phyloP scores from a whole-genome alignment of 2,888 invertebrate species.

The Dicycla oo region DNA sequence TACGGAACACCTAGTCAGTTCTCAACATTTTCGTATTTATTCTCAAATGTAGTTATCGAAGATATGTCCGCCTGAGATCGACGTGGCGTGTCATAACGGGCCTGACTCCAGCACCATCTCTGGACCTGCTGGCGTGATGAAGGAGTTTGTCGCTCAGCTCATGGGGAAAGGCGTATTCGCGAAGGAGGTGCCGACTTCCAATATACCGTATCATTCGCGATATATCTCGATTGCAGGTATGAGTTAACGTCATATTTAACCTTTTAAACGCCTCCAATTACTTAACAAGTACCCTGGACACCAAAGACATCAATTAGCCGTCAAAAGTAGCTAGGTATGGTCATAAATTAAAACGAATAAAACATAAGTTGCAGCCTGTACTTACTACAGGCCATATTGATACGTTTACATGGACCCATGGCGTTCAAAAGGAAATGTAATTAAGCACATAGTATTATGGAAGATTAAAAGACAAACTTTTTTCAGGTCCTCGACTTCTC shows the following conservation, averaged over 20 bases:
- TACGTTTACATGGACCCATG: too few relatives aligned
- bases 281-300: too few relatives aligned
- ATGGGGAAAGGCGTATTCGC: conserved; percentile 79
- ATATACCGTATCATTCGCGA: conserved; percentile 96
- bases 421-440: not conserved
- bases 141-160: conserved; percentile 89
- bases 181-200: conserved; percentile 91
- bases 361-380: not conserved
- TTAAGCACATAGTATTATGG: not conserved
- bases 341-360: too few relatives aligned
- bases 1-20: too few relatives aligned
- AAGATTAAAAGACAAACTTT: not conserved
- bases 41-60: conserved; percentile 68
- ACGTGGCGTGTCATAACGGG: conserved; percentile 78
- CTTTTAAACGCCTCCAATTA: not conserved
- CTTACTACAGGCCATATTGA: not conserved
- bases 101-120: conserved; percentile 94
- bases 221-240: conserved; percentile 18
- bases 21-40: too few relatives aligned
- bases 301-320: not conserved
- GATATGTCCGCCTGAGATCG: conserved; percentile 91
- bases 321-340: not conserved
- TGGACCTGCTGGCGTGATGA: conserved; percentile 92
- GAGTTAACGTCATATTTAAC: not conserved
- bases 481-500: conserved; percentile 80